Evolutionary conservation across 1,140 invertebrate species (phyloP), one percentile per base, ranked within the genome.

Genomic region (Mylabris phalerata): DNA sequence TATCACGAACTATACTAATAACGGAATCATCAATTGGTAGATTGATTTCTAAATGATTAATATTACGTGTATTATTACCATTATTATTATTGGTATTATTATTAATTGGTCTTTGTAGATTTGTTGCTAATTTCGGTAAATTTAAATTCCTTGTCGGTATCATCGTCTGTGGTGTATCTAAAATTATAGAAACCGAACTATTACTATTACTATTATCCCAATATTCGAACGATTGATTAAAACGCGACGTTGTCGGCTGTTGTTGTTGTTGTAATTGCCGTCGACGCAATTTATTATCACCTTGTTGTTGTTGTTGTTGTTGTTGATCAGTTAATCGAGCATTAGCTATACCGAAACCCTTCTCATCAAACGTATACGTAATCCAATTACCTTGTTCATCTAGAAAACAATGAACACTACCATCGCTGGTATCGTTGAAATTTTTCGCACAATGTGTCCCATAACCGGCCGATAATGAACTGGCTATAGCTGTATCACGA

Each of bases 311-410:
- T 64, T 74, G 67, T 63, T 62, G 10, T 46, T 19, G 19, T 19
- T 6, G 48, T 59, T 67, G 65, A 61, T 50, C 26, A 64, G 43
- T 51, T 4, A 60, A 40, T 9, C 47, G 51, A 13, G 50, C 60
- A n/a, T 67, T 65, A 4, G 61, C 60, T 7, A 60, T 67, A 9
- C 81, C 83, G 4, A 75, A 71, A 41, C 84, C 83, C 60, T 84
- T 87, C 63, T 92, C 90, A 65, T 92, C 88, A 72, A 95, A 93
- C 0, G 88, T 90, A 64, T 95, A 95, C 0, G 89, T 89, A 80
- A 90, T 77, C 80, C 80, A 84, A 40, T 84, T 80, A 0, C 84
- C 84, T 54, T 81, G 80, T 64, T 87, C 85, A 60, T 87, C 84
- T 60, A 81, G 78, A 73, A 93, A 93, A 70, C 86, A 92, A 73